Evolutionary conservation across 1,140 invertebrate species (phyloP), one percentile per base, ranked within the genome.

Genomic region (Conus ventricosus): DNA sequence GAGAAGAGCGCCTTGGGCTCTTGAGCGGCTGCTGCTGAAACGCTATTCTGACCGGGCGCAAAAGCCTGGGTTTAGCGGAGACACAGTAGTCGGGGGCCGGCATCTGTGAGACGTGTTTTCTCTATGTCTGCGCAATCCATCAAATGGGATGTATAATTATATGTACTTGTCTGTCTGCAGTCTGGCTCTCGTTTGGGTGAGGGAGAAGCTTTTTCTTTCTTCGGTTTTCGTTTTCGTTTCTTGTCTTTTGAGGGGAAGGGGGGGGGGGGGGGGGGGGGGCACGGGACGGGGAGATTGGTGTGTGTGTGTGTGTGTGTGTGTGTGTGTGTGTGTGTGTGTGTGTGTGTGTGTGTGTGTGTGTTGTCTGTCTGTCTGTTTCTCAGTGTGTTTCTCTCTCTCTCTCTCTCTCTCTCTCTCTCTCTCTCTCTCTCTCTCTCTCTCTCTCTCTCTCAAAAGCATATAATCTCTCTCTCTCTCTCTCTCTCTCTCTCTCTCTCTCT

Each of bases 51-150:
- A 23, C 67, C 7, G 67, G 23, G 67, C 6, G 23, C 11, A 23
- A 23, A 23, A 23, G 20, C 17, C 17, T 71, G 11, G 67, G 67
- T 71, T 71, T 23, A 20, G 20, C 13, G 20, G 20, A 71, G 67
- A 71, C 67, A 71, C 67, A 71, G 67, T 71, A 71, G 67, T 20
- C 23, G 67, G 17, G 8, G 5, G 8, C 7, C 15, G 51, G 51
- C 80, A 81, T 81, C 80, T 81, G 80, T 81, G 39, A 53, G 80
- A 51, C 25, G 39, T 81, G 80, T 81, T 81, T 81, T 81, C 51
- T 54, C 80, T 51, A 55, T 54, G 80, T 81, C 80, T 81, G 80
- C 51, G 51, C 80, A 54, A 81, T 81, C 80, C 80, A 81, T 81
- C 80, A 81, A 81, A 54, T 25, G 80, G 39, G 80, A 71, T 71